Evolutionary conservation across 2,888 invertebrate genomes (phyloP), one percentile per base, ranked within the genome.

Genomic region (Calliphora vomitoria): DNA sequence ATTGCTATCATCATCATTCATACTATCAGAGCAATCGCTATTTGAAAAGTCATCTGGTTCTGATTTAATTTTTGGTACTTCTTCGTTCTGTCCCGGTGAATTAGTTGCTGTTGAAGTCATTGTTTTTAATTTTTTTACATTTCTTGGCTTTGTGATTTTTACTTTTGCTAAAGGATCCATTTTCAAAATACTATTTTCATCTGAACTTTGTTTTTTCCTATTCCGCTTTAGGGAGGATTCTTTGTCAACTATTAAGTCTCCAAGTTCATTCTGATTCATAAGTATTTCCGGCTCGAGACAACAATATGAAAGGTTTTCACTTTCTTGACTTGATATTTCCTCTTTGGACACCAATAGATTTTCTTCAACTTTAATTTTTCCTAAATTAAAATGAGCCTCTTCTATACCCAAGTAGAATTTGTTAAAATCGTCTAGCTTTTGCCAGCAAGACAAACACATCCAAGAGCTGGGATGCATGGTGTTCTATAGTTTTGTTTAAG

Each of bases 381-480:
- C 89, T 55, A 88, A 86, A 25, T 82, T 89, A 74, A 89, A 89
- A 3, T 91, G 89, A 8, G 90, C 82, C 35, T 91, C 91, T 8
- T 89, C 91, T 86, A 89, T 82, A 88, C 90, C 90, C 20, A 90
- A 86, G 53, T 92, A 90, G 64, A 92, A 91, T 41, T 89, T 88
- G 78, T 92, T 90, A 62, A 92, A 92, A 41, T 84, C 89, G 8
- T 88, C 87, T 3, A 92, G 87, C 44, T 86, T 89, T 11, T 90
- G 82, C 92, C 92, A 92, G 74, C 92, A 92, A 0, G 89, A 71
- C 11, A 80, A 84, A 82, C 92, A 92, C 13, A 92, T 89, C 31
- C 89, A 88, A 4, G 84, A 84, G 11, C 6, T 25, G 11, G n/a
- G 50, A 10, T 81, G n/a, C 25, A 71, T 55, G 6, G 69, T 74